Conservation (phyloP, 2,888 invertebrate species). For the Pristionchus arcanus region DNA sequence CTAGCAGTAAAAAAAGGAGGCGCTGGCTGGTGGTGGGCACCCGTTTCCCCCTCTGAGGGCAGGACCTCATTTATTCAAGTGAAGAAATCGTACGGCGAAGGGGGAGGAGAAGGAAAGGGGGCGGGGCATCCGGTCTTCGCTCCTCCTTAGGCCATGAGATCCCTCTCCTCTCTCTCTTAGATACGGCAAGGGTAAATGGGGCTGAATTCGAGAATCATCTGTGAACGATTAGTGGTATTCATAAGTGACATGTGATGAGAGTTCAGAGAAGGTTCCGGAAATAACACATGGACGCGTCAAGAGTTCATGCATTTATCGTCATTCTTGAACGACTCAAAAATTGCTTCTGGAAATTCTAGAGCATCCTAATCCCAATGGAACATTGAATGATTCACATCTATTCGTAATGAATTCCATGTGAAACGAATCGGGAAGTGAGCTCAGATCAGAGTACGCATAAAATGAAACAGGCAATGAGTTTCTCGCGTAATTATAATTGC, state of each 20-base stretch:
- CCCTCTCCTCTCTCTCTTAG: background rate
- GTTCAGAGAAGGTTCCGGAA: background rate
- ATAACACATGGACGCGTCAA: background rate
- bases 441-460: background rate
- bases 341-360: background rate
- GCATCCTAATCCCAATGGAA: too few relatives aligned
- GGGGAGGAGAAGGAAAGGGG: background rate
- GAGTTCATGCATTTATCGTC: too few relatives aligned
- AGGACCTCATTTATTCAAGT: conserved; percentile 38
- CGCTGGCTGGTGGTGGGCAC: background rate
- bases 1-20: background rate
- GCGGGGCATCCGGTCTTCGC: conserved; percentile 32
- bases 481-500: background rate
- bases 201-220: background rate
- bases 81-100: conserved; percentile 31
- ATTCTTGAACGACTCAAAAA: too few relatives aligned
- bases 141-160: conserved; percentile 7
- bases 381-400: background rate
- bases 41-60: background rate
- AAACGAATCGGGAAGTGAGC: background rate
- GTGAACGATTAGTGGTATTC: background rate
- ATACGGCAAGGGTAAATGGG: background rate
- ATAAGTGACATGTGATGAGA: background rate
- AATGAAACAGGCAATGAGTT: background rate
- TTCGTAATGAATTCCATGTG: background rate